phyloP scores from a whole-genome alignment of 2,113 vertebrate species.

The Gymnogyps californianus region DNA sequence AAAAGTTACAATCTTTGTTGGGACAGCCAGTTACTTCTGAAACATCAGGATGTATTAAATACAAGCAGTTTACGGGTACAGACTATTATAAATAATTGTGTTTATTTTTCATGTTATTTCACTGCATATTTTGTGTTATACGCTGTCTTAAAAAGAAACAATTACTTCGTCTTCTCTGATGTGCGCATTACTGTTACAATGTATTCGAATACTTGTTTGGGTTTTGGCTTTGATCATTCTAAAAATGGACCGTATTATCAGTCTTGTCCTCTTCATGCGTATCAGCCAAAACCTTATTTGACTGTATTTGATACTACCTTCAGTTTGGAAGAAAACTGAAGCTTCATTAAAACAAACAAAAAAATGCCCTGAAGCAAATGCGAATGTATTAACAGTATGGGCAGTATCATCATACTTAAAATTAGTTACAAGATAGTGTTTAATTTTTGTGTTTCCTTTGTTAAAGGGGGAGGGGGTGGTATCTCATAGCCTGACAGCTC shows the following conservation, averaged over 20 bases:
- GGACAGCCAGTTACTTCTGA: conserved; percentile 64
- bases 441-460: not conserved
- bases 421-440: not conserved
- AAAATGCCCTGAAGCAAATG: not conserved
- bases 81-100: not conserved
- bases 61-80: conserved; percentile 80
- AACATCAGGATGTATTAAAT: conserved; percentile 9
- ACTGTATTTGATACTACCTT: not conserved
- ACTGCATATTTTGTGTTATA: not conserved
- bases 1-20: conserved; percentile 81
- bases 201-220: not conserved
- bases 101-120: not conserved
- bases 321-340: not conserved
- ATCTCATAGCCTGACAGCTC: not conserved
- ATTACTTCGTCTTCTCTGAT: not conserved
- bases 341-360: not conserved
- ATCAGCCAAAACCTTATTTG: not conserved
- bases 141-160: not conserved
- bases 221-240: not conserved
- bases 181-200: not conserved
- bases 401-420: not conserved
- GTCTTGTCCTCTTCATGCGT: not conserved
- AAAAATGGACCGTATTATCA: not conserved
- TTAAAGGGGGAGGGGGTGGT: not conserved
- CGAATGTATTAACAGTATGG: not conserved